Evolutionary conservation across 2,888 invertebrate species (phyloP), one percentile per base, ranked within the genome.

Genomic region (Nudaria mundana): DNA sequence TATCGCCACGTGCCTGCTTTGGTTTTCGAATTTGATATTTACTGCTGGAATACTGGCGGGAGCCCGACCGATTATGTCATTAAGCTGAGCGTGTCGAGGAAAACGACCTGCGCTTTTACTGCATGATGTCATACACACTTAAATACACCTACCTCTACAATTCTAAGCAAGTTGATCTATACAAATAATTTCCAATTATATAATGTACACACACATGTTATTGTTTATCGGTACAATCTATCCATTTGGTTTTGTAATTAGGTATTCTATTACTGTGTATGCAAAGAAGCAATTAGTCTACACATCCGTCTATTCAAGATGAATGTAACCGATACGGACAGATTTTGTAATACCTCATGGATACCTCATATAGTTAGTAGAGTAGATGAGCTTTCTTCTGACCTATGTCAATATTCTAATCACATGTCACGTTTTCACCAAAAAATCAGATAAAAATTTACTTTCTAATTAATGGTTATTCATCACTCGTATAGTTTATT

Each of bases 401-500:
- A 56, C 44, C 46, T 30, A 44, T 43, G 51, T 58, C 40, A 52
- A 60, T 57, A 74, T 72, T 74, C 74, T 70, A 71, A 73, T 58
- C 74, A 71, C 71, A 69, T 38, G 43, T 35, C 30, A 35, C 30
- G 53, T 58, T 58, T 68, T 66, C 68, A 51, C 67, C 63, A 23
- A 63, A 60, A 71, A 63, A 44, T 49, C 20, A 52, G 40, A 55
- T 56, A 60, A 61, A 61, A 58, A 33, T 49, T 33, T 12, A 60
- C 60, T 64, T 63, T 66, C 56, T 63, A 58, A 48, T 52, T 47
- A 37, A 59, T 59, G 41, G 37, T 48, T 58, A 58, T 58, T 56
- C 57, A 58, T 51, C 12, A 35, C 42, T 47, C 15, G 59, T 51
- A 24, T 32, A 13, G 30, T 31, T 43, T 25, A 40, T n/a, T n/a